Evolutionary conservation across 2,113 vertebrate genomes (phyloP).

Genomic region (Lasiurus cinereus): DNA sequence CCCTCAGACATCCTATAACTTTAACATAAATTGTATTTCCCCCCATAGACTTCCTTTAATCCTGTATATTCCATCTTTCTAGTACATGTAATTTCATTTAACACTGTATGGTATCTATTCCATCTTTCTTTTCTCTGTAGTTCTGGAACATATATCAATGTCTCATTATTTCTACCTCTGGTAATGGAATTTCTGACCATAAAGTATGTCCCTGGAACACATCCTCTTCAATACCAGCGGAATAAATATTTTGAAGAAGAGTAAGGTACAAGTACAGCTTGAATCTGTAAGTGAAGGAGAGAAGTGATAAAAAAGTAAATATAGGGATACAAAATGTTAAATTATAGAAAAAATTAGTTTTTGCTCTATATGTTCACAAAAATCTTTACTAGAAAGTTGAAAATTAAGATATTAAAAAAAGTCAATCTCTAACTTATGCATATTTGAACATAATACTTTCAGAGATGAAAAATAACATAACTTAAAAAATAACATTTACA

Average conservation of each 20-base stretch:
- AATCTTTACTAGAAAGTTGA: neutral
- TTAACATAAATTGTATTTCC: constrained; percentile 19
- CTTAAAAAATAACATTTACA: neutral
- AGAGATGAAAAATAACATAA: constrained; percentile 31
- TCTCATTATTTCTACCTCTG: constrained; percentile 65
- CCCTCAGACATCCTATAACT: neutral
- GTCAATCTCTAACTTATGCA: neutral
- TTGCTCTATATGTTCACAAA: neutral
- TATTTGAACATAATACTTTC: constrained; percentile 29
- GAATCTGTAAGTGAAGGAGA: constrained; percentile 56
- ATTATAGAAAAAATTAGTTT: constrained; percentile 11
- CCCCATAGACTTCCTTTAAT: constrained; percentile 28
- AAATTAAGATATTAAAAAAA: constrained; percentile 40
- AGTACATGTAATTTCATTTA: neutral
- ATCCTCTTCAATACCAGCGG: constrained; percentile 62
- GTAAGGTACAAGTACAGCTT: constrained; percentile 59
- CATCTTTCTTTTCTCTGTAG: constrained; percentile 50
- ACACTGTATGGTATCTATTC: neutral
- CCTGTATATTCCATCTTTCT: neutral
- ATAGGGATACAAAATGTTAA: neutral
- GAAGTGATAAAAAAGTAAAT: constrained; percentile 37
- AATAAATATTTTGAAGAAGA: constrained; percentile 68
- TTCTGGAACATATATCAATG: constrained; percentile 11
- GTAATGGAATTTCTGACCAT: constrained; percentile 66
- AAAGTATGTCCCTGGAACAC: constrained; percentile 53